Evolutionary conservation across 2,113 vertebrate genomes (phyloP).

Genomic region (Actenoides lindsayi): DNA sequence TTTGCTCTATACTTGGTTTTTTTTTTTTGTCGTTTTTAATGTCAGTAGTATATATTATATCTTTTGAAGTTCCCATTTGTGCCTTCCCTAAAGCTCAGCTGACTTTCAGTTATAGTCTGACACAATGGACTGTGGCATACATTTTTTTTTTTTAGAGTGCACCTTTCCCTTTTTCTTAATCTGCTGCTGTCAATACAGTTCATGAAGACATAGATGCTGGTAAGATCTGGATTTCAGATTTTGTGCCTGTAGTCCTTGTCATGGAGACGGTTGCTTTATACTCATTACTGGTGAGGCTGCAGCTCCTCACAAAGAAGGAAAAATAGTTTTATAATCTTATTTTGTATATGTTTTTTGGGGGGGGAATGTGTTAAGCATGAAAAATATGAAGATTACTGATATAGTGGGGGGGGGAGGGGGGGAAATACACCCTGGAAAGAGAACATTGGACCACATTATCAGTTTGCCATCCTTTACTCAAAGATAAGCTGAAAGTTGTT

Average conservation of each 20-base stretch:
- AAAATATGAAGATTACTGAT: not conserved
- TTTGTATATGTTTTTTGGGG: not conserved
- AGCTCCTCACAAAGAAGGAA: not conserved
- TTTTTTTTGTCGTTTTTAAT: constrained; percentile 7
- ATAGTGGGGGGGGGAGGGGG: not conserved
- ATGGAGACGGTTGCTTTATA: not conserved
- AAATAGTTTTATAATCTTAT: not conserved
- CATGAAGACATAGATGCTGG: not conserved
- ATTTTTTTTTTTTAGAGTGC: not conserved
- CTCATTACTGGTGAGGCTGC: not conserved
- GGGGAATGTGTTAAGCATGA: not conserved
- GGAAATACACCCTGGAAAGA: not conserved
- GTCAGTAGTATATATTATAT: constrained; percentile 14
- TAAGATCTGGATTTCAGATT: not conserved
- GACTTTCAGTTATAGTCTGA: constrained; percentile 5
- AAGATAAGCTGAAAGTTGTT: not conserved
- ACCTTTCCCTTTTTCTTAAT: not conserved
- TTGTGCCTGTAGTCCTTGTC: not conserved
- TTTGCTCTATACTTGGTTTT: constrained; percentile 34
- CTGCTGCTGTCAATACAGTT: not conserved
- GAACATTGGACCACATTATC: not conserved
- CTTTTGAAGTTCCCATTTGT: constrained; percentile 42
- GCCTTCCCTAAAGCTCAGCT: constrained; percentile 32
- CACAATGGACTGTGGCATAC: not conserved
- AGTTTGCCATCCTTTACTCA: not conserved